Evolutionary conservation across 2,888 invertebrate species (phyloP), one percentile per base, ranked within the genome.

Genomic region (Mythimna ferrago): DNA sequence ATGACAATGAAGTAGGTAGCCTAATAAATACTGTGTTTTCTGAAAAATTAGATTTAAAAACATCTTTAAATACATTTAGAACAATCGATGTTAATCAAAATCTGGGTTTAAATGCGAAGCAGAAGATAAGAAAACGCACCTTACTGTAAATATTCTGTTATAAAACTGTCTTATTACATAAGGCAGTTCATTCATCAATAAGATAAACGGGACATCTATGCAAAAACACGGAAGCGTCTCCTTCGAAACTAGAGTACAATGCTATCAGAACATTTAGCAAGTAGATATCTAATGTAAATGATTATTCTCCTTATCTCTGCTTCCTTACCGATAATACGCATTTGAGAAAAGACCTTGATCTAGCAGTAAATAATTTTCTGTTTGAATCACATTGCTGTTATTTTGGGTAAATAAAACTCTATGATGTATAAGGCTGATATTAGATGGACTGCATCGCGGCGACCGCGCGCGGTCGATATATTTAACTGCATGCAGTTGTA

Each of bases 261-360:
- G 44, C 5, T 75, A 60, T 75, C 58, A 66, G 10, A 60, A 44
- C 9, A 16, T 58, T 26, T 53, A 16, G 11, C 54, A 21, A 73
- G 51, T 41, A 10, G 6, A 48, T 48, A 48, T 57, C 32, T 32
- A 57, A 57, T 66, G 41, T 41, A 19, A 41, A 65, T 65, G 19
- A 73, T 51, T 14, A 51, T 5, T 35, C 14, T 21, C 0, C n/a
- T 26, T 64, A 56, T 73, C 48, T 73, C 14, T 26, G 9, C n/a
- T 73, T 48, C 48, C n/a, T 64, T 26, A 35, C 9, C 6, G 9
- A 73, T 26, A 56, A 56, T 3, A 2, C 38, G 38, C 14, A 21
- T 48, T 44, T 35, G 19, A 48, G n/a, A 26, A 6, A 16, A 64
- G 16, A 2, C 2, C 56, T 21, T 56, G 35, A 56, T 63, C 11